Evolutionary conservation across 2,113 vertebrate species (phyloP), one percentile per base, ranked within the genome.

Genomic region (Pycnonotus jocosus): DNA sequence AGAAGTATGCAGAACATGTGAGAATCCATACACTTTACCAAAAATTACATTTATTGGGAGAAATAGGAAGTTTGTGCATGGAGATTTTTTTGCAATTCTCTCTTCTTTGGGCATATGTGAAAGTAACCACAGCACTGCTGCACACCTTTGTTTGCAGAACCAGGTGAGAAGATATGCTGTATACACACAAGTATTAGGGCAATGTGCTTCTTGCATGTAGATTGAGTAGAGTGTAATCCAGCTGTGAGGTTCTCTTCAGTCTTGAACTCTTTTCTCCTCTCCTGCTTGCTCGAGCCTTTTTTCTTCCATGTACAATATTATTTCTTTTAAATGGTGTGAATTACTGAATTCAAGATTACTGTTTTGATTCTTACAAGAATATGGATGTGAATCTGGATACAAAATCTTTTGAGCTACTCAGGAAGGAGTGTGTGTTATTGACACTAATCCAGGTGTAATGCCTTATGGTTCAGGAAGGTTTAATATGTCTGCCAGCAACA

Each of bases 21-120:
- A 68, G 47, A 72, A 58, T 71, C 35, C n/a, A 24, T 54, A 24
- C 7, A 2, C 50, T 50, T 61, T 22, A 44, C 28, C 73, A 73
- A 13, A 47, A 62, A 21, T 62, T 78, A 33, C 10, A 33, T 77
- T 87, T 2, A 0, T 23, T 47, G 17, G 21, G 30, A 9, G 7
- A 68, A 15, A 35, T 44, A 35, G 18, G 13, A 35, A 21, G 7
- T 27, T 69, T 33, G 7, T 68, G 42, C 7, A 2, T 58, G 9
- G n/a, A 5, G 15, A 16, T 28, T 51, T 51, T 83, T 77, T 51
- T 5, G 0, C 17, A 35, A 44, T 64, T 51, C 6, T 28, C 10
- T 4, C 4, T 7, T 62, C 62, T 86, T 44, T 2, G 5, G 3
- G 7, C 4, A 0, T 42, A 6, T 57, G 15, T 76, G 53, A n/a